Evolutionary conservation across 2,888 invertebrate species (phyloP).

Genomic region (Nematopogon swammerdamellus): DNA sequence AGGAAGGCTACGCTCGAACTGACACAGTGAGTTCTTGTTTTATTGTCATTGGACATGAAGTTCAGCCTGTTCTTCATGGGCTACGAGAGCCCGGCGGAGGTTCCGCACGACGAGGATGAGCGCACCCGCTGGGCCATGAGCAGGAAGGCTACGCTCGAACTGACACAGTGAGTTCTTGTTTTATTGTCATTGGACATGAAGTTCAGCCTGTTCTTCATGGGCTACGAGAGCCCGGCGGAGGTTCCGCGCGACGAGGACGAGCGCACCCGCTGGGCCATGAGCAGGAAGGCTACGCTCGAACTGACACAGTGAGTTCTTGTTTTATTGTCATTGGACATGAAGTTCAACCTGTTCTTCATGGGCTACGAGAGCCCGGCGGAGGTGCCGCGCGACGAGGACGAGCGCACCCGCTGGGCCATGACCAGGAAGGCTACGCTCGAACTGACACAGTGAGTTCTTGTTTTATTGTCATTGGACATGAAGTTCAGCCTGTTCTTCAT

Average conservation of each 20-base stretch:
- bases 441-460: conserved; percentile 78
- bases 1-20: too few relatives aligned
- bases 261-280: too few relatives aligned
- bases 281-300: too few relatives aligned
- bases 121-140: conserved; percentile 75
- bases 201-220: too few relatives aligned
- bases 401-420: conserved; percentile 74
- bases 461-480: too few relatives aligned
- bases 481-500: too few relatives aligned
- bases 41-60: conserved; percentile 78
- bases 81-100: conserved; percentile 72
- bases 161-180: conserved; percentile 76
- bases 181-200: too few relatives aligned
- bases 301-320: too few relatives aligned
- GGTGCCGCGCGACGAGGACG: conserved; percentile 67
- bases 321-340: too few relatives aligned
- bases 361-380: conserved; percentile 78
- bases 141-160: conserved; percentile 82
- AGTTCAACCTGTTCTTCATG: conserved; percentile 90
- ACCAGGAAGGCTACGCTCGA: conserved; percentile 84
- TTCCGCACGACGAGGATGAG: conserved; percentile 68
- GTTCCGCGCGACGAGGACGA: too few relatives aligned
- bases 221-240: too few relatives aligned
- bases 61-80: conserved; percentile 92
- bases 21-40: too few relatives aligned